Conservation (phyloP, 2,888 invertebrate genomes). For the Orthosia incerta region DNA sequence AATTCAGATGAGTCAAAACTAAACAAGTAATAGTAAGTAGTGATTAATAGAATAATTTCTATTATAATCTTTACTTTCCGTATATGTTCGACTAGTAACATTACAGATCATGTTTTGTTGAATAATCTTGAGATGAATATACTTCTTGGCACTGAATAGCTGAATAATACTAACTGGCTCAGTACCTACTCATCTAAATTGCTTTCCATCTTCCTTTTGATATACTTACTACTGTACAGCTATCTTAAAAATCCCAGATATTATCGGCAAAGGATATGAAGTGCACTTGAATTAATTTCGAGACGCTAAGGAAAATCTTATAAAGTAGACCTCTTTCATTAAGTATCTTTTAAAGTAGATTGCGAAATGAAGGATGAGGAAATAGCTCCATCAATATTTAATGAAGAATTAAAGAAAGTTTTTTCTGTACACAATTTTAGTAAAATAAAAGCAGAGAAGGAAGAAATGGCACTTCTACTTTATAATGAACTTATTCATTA, state of each 20-base stretch:
- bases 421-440: no score
- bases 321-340: conserved; percentile 8
- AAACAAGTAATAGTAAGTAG: no score
- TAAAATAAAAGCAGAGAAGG: no score
- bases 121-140: no score
- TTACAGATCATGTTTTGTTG: no score
- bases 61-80: no score
- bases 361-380: background rate
- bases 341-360: conserved; percentile 11
- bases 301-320: conserved; percentile 13
- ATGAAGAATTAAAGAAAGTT: background rate
- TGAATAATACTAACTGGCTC: background rate
- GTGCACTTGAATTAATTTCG: conserved; percentile 35
- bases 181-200: background rate
- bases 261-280: conserved; percentile 15
- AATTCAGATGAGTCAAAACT: no score
- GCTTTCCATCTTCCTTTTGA: background rate
- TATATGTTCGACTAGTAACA: no score
- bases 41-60: no score
- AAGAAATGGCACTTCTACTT: no score
- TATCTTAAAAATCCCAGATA: conserved; percentile 19
- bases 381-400: background rate
- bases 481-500: background rate
- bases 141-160: no score
- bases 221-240: background rate